Percentiles rank a stretch among this genome's conserved stretches.
phyloP scores from a whole-genome alignment of 2,113 vertebrate species.

The Onychorhynchus coronatus region DNA sequence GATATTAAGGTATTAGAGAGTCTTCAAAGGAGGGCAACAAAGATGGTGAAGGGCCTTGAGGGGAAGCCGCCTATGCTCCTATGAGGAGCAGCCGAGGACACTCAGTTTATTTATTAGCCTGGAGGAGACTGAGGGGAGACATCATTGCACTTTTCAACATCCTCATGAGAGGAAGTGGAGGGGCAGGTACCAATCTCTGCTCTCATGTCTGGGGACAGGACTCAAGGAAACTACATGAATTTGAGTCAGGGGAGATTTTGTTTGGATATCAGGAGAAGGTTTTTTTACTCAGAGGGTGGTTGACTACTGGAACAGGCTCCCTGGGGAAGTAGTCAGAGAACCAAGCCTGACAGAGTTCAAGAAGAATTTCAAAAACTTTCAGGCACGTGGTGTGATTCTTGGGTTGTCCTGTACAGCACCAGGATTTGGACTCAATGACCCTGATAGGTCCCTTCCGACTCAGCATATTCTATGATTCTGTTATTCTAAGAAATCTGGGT shows the following conservation, averaged over 20 bases:
- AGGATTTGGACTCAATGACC: no score
- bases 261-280: neutral
- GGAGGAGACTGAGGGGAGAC: neutral
- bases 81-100: fast-evolving
- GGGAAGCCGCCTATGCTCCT: fast-evolving
- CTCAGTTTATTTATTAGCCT: neutral
- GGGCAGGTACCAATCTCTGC: neutral
- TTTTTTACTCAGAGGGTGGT: neutral
- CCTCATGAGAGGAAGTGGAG: fast-evolving
- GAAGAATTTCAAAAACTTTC: neutral
- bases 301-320: neutral
- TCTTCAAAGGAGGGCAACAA: fast-evolving
- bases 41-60: neutral
- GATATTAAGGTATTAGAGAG: no score
- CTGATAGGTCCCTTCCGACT: neutral
- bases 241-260: neutral
- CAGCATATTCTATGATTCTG: neutral
- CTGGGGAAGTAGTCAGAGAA: neutral
- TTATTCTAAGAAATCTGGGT: neutral
- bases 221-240: neutral
- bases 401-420: neutral
- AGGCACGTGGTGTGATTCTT: neutral
- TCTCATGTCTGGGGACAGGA: neutral
- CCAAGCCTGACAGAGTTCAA: neutral
- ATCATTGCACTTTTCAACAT: fast-evolving